Base-by-base conservation (phyloP, 1,140 invertebrate genomes). In the Zaprionus tsacasi region DNA sequence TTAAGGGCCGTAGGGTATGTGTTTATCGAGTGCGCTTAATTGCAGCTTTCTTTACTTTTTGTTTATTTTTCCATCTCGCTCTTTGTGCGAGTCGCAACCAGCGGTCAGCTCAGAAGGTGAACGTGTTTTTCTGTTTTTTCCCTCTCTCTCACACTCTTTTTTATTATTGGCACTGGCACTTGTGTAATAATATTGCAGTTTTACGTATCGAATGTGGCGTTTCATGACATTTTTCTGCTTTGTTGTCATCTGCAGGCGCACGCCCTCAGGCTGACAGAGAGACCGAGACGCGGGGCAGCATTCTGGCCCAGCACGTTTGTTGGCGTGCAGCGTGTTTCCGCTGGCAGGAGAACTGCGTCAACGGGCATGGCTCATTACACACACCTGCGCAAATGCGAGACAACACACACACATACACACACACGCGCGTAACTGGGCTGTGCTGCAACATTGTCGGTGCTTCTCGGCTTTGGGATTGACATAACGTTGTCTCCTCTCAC, bases 61-160 rank as follows among this genome's bases (percentile, higher is more conserved):
- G 27, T 56, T 58, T 45, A 4, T 56, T 58, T 60, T 60, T 40
- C 10, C 33, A 35, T 35, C 33, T 35, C 33, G 38, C 38, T 40
- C 38, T 40, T n/a, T 40, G 12, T 40, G 3, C 17, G 45, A 25
- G 10, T 57, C n/a, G 27, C 17, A 64, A 59, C 17, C 25, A 38
- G 55, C 56, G 45, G 25, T 72, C 13, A 48, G 61, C 33, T 17
- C 11, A 33, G 64, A 61, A 76, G 74, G 57, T 73, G 70, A 76
- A 30, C 70, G 50, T 73, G 59, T 59, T 63, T 72, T 4, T 15
- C n/a, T 15, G 40, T 45, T 45, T 43, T 43, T 43, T 43, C 7
- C 40, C n/a, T 21, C 21, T 21, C 21, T 21, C 21, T 21, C 21
- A 21, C 21, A 1, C 40, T 6, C 11, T 15, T 48, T 48, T 4